These are phyloP conservation scores for Ophion slaviceki DNA, from an alignment of 2,888 invertebrate genomes.

Conservation along the genomic window DNA sequence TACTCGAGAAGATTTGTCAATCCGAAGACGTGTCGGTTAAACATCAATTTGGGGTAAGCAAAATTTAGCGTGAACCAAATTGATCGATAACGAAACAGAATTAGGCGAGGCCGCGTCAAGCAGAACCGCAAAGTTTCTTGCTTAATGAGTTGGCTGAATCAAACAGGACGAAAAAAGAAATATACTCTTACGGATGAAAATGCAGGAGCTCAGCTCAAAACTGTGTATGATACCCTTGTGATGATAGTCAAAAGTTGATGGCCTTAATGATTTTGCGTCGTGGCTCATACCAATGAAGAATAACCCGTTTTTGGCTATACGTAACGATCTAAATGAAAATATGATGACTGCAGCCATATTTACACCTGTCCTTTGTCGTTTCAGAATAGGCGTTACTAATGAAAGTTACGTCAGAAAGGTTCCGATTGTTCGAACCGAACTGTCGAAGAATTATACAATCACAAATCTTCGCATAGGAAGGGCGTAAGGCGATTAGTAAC, in stretches of 20 bases:
- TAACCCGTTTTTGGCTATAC: slow-evolving; percentile 16
- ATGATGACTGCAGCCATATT: slow-evolving; percentile 43
- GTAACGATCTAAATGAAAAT: neutral
- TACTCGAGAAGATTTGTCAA: no score
- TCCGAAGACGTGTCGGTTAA: no score
- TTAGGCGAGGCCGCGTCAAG: no score
- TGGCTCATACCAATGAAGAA: slow-evolving; percentile 33
- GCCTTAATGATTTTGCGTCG: slow-evolving; percentile 54
- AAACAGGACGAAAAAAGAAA: neutral
- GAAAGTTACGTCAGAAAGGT: slow-evolving; percentile 18
- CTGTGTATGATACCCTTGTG: neutral
- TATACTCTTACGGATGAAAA: slow-evolving; percentile 1
- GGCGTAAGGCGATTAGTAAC: slow-evolving; percentile 23
- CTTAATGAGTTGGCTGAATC: neutral
- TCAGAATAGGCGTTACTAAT: slow-evolving; percentile 20
- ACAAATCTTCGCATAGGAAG: slow-evolving; percentile 21
- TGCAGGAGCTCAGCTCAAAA: neutral
- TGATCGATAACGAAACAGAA: no score
- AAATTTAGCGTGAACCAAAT: no score
- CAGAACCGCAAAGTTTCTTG: no score
- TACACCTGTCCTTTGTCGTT: slow-evolving; percentile 61
- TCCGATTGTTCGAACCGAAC: neutral
- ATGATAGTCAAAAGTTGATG: slow-evolving; percentile 46
- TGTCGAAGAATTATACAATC: neutral
- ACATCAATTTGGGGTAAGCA: no score